Percentiles rank a stretch among this genome's conserved stretches.
These are phyloP conservation scores for Poecilia velifera DNA, from an alignment of 2,797 vertebrate species.

Conservation along the genomic window DNA sequence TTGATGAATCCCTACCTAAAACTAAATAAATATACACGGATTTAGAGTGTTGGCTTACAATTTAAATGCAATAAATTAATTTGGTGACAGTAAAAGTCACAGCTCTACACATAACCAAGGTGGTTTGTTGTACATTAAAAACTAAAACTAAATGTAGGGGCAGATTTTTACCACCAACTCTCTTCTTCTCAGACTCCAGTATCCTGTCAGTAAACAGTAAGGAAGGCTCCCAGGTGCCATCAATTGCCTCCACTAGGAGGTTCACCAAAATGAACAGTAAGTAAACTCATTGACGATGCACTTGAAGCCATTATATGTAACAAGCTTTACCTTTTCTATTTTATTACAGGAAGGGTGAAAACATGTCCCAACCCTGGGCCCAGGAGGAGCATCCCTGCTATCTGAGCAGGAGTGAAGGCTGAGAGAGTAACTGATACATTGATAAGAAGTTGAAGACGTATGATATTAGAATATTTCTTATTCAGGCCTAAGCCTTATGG, in stretches of 20 bases:
- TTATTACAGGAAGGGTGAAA: slow-evolving; percentile 39
- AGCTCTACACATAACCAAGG: neutral
- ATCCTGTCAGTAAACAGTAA: slow-evolving; percentile 45
- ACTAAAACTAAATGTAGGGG: slow-evolving; percentile 1
- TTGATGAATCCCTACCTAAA: too few species aligned
- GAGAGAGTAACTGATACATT: slow-evolving; percentile 21
- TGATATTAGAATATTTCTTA: neutral
- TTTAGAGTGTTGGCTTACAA: slow-evolving; percentile 50
- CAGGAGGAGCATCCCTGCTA: neutral
- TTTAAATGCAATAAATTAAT: slow-evolving; percentile 59
- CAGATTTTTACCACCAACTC: neutral
- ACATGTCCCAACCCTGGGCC: slow-evolving; percentile 8
- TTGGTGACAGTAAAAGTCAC: slow-evolving; percentile 16
- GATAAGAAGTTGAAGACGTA: neutral
- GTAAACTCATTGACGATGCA: neutral
- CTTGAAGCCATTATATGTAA: neutral
- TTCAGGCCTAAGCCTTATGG: neutral
- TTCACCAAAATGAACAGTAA: slow-evolving; percentile 17
- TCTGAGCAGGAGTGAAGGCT: slow-evolving; percentile 8
- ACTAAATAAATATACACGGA: neutral
- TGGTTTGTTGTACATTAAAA: neutral
- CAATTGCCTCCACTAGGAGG: slow-evolving; percentile 26
- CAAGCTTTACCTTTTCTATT: neutral
- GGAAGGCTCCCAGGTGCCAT: slow-evolving; percentile 23
- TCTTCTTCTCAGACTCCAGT: slow-evolving; percentile 49